Conservation (phyloP, 2,113 vertebrate genomes). For the Anolis sagrei region DNA sequence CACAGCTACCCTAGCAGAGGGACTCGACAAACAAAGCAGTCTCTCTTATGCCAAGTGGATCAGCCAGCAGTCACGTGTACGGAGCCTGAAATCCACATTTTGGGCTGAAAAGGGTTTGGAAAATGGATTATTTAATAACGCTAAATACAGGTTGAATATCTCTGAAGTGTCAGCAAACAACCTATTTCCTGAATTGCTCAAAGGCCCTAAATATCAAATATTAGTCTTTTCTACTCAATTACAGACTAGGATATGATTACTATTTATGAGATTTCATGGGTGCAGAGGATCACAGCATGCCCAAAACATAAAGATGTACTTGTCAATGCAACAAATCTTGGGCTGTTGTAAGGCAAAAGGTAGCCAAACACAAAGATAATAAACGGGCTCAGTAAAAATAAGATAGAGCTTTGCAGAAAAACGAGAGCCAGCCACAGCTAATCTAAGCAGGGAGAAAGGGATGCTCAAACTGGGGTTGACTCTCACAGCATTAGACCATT, state of each 20-base stretch:
- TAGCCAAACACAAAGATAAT: neutral
- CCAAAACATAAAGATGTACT: neutral
- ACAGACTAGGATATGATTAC: neutral
- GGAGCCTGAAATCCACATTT: conserved; percentile 48
- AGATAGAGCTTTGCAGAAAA: neutral
- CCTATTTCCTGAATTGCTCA: neutral
- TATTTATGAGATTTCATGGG: neutral
- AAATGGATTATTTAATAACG: conserved; percentile 52
- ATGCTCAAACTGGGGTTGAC: neutral
- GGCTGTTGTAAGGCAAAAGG: neutral
- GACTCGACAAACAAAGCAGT: conserved; percentile 63
- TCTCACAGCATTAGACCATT: neutral
- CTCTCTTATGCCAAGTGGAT: conserved; percentile 56
- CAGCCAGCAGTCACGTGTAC: conserved; percentile 58
- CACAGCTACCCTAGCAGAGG: conserved; percentile 63
- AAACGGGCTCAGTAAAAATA: neutral
- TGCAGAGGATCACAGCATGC: neutral
- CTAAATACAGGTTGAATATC: conserved; percentile 15
- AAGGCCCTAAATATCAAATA: neutral
- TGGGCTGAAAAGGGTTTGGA: neutral
- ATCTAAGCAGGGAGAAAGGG: neutral
- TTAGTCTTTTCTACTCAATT: neutral
- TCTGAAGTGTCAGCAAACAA: neutral
- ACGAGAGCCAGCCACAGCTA: neutral
- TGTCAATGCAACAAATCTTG: neutral